These are phyloP conservation scores for Triplophysa tibetana DNA, from an alignment of 2,113 vertebrate genomes.

Conservation along the genomic window DNA sequence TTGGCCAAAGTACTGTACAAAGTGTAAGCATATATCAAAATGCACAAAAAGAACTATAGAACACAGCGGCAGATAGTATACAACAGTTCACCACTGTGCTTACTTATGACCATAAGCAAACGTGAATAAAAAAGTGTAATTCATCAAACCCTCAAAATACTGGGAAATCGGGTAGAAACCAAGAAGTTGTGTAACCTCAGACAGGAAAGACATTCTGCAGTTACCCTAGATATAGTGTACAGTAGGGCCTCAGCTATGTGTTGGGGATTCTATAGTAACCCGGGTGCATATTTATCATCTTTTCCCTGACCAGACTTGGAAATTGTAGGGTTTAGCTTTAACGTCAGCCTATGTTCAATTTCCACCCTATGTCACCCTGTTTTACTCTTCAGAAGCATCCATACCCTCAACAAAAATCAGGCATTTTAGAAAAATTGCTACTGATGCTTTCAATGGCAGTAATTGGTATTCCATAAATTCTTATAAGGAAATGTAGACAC, in stretches of 20 bases:
- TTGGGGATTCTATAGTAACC: slow-evolving; percentile 35
- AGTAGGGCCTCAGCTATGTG: slow-evolving; percentile 14
- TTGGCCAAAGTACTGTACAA: too few relatives aligned
- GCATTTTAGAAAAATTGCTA: not conserved
- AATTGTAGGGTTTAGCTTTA: slow-evolving; percentile 69
- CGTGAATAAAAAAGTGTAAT: too few relatives aligned
- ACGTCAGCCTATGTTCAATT: slow-evolving; percentile 53
- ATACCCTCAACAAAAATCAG: not conserved
- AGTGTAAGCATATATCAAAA: too few relatives aligned
- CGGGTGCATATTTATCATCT: slow-evolving; percentile 25
- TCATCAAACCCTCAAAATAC: slow-evolving; percentile 36
- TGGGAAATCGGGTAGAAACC: slow-evolving; percentile 57
- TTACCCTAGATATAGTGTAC: slow-evolving; percentile 14
- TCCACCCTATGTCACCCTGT: slow-evolving; percentile 49
- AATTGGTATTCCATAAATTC: not conserved
- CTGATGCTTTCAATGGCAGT: not conserved
- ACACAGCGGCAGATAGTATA: too few relatives aligned
- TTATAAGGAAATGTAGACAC: not conserved
- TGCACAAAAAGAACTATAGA: too few relatives aligned
- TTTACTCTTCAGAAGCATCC: not conserved
- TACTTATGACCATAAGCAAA: too few relatives aligned
- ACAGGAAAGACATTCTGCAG: not conserved
- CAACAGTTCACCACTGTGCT: too few relatives aligned
- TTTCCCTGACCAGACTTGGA: slow-evolving; percentile 59
- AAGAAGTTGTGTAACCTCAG: slow-evolving; percentile 44